These are phyloP conservation scores for Bujurquina vittata DNA, from an alignment of 2,113 vertebrate genomes.

Conservation along the genomic window DNA sequence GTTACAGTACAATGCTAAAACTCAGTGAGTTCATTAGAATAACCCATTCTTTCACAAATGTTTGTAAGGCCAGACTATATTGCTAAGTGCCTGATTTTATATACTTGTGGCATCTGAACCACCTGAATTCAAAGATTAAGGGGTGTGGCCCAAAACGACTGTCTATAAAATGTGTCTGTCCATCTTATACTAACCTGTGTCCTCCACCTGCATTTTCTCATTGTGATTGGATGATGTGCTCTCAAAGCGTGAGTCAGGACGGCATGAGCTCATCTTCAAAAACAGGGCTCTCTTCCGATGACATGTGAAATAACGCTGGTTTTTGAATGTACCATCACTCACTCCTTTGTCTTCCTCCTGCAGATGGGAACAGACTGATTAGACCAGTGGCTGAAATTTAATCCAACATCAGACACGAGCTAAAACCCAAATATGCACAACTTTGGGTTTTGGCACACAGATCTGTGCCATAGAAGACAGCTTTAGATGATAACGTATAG, in stretches of 20 bases:
- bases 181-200: slow-evolving; percentile 43
- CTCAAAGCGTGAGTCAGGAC: slow-evolving; percentile 80
- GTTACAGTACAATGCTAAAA: neutral
- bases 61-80: neutral
- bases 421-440: neutral
- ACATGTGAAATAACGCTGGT: slow-evolving; percentile 76
- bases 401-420: neutral
- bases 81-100: neutral
- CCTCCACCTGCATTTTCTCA: neutral
- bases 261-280: slow-evolving; percentile 81
- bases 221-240: neutral
- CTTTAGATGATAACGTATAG: neutral
- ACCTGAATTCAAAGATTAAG: neutral
- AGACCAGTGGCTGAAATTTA: neutral
- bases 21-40: neutral
- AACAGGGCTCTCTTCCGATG: slow-evolving; percentile 81
- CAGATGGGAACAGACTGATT: neutral
- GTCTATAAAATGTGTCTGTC: neutral
- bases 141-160: neutral
- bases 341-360: slow-evolving; percentile 83
- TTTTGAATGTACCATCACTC: slow-evolving; percentile 78
- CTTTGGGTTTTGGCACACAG: too few relatives aligned
- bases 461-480: too few relatives aligned
- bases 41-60: neutral
- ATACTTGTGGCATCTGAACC: neutral